Evolutionary conservation across 2,113 vertebrate genomes (phyloP).

Genomic region (Podilymbus podiceps): DNA sequence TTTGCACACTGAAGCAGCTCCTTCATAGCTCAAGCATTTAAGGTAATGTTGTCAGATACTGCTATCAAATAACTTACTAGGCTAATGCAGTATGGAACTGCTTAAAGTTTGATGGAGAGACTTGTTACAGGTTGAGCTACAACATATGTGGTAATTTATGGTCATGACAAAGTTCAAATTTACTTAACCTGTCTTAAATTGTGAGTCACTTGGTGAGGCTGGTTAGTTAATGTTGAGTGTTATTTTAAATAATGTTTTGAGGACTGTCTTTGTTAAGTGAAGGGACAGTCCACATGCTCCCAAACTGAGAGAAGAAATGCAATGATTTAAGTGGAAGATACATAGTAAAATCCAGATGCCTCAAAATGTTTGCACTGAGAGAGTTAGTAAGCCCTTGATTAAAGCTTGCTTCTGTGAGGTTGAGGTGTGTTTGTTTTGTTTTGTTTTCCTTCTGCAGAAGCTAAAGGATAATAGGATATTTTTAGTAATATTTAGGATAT

Average conservation of each 20-base stretch:
- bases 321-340: neutral
- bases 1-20: neutral
- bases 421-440: no score
- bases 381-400: neutral
- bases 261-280: neutral
- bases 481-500: neutral
- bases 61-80: neutral
- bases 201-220: neutral
- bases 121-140: neutral
- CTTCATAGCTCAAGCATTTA: neutral
- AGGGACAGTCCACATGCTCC: neutral
- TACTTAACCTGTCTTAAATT: neutral
- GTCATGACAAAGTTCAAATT: neutral
- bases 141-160: rapidly evolving
- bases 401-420: neutral
- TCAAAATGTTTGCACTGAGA: neutral
- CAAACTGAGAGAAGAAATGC: neutral
- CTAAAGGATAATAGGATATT: neutral
- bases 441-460: neutral
- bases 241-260: neutral
- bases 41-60: neutral
- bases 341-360: neutral
- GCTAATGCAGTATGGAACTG: neutral
- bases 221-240: neutral
- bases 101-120: neutral